Conservation (phyloP, 2,797 vertebrate genomes). For the Pseudopleuronectes americanus region DNA sequence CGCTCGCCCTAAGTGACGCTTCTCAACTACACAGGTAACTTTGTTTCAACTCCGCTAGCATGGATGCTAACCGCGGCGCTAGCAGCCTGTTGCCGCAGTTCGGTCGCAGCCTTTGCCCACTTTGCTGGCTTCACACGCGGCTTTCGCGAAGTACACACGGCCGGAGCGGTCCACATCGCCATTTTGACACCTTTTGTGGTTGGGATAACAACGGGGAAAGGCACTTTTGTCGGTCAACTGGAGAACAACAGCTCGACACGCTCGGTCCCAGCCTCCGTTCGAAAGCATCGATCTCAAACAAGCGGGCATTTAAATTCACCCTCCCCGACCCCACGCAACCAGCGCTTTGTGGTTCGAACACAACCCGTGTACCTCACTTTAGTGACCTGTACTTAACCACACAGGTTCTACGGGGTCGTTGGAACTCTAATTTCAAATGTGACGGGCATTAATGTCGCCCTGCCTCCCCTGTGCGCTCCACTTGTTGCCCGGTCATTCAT, state of each 20-base stretch:
- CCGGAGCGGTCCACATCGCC: accelerated
- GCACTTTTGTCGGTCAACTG: slow-evolving; percentile 39
- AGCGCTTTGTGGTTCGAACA: neutral
- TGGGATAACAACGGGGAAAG: slow-evolving; percentile 7
- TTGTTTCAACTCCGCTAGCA: slow-evolving; percentile 79
- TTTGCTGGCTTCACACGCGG: slow-evolving; percentile 4
- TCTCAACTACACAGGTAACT: slow-evolving; percentile 79
- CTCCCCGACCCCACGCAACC: neutral
- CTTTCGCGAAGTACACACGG: accelerated
- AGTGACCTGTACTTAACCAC: neutral
- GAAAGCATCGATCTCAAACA: slow-evolving; percentile 34
- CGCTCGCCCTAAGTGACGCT: slow-evolving; percentile 44
- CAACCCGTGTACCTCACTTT: accelerated
- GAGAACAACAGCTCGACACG: slow-evolving; percentile 75
- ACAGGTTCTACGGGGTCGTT: neutral
- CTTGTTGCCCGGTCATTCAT: slow-evolving; percentile 78
- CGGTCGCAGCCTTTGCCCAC: slow-evolving; percentile 16
- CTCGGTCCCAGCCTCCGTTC: slow-evolving; percentile 31
- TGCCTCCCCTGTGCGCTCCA: slow-evolving; percentile 43
- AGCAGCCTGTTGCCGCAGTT: slow-evolving; percentile 52
- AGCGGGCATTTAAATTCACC: slow-evolving; percentile 9
- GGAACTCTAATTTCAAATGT: slow-evolving; percentile 1
- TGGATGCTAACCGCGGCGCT: slow-evolving; percentile 64
- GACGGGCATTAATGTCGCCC: slow-evolving; percentile 20
- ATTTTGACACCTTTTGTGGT: neutral